Base-by-base conservation (phyloP, 2,888 invertebrate genomes). In the Drosophila yooni region DNA sequence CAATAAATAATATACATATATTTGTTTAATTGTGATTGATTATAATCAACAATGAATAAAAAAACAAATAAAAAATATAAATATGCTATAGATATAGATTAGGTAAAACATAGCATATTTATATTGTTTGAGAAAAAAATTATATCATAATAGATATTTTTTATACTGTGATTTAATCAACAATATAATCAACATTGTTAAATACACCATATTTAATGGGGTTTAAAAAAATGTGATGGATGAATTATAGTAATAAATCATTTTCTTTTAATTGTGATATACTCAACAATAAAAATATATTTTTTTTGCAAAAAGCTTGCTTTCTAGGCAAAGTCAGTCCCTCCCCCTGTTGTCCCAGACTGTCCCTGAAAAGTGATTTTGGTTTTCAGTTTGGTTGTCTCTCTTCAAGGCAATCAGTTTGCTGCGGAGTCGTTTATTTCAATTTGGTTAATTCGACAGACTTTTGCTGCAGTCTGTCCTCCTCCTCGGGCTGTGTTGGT, bases 381-480 rank as follows among this genome's bases (percentile, higher is more conserved):
- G 21, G 27, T 4, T 40, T 27, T 40, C 8, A 27, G 25, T 52
- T 48, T 5, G n/a, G n/a, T 11, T 43, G 52, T 52, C 8, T n/a
- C 2, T 21, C 31, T 25, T 66, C 52, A 53, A 67, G 46, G 38
- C 71, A 65, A 71, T 57, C 57, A 67, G 60, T 62, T 54, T 50
- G 18, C 29, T 29, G 29, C 29, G 33, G 38, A 38, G 46, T 15
- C 27, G 62, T 81, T 76, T 65, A 76, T 76, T 76, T 78, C 65
- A 76, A 78, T 84, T 84, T 89, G 40, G 60, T 56, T 70, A 67
- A 63, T 75, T 81, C 61, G 18, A 40, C 31, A 61, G 53, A 69
- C 70, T 70, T 61, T 6, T 15, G 27, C 53, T 67, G 66, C 25
- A 21, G 21, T 21, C 21, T 53, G 15, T 53, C 18, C 18, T 36